Evolutionary conservation across 1,140 invertebrate genomes (phyloP).

Genomic region (Drosophila equinoxialis): DNA sequence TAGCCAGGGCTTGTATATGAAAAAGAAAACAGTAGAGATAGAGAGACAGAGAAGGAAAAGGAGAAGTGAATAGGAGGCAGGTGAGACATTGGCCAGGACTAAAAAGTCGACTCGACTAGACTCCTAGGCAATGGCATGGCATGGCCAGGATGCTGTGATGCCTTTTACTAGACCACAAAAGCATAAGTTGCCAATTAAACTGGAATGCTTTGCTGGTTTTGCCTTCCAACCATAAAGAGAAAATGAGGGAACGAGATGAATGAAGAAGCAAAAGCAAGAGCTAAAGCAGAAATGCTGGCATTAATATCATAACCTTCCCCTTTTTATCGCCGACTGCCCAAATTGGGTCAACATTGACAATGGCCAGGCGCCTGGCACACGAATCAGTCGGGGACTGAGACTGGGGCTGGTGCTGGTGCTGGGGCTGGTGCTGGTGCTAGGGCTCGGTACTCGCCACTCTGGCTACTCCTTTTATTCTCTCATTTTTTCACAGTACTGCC

Average conservation of each 20-base stretch:
- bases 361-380: conserved; percentile 43
- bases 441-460: neutral
- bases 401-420: too few species aligned
- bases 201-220: conserved; percentile 69
- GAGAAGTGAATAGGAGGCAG: neutral
- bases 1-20: neutral
- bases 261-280: neutral
- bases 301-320: conserved; percentile 77
- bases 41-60: neutral
- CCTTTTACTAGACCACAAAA: conserved; percentile 72
- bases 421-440: too few species aligned
- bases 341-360: conserved; percentile 81
- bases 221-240: conserved; percentile 30
- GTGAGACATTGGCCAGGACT: conserved; percentile 46
- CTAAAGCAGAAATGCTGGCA: conserved; percentile 44
- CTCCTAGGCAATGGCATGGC: conserved; percentile 20
- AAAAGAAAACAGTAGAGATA: too few species aligned
- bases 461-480: too few species aligned
- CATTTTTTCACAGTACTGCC: conserved; percentile 24
- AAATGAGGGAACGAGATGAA: neutral
- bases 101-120: conserved; percentile 44
- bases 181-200: conserved; percentile 82
- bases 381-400: too few species aligned
- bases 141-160: conserved; percentile 25
- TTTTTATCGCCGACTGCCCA: conserved; percentile 76